Evolutionary conservation across 2,113 vertebrate genomes (phyloP).

Genomic region (Oxyura jamaicensis): DNA sequence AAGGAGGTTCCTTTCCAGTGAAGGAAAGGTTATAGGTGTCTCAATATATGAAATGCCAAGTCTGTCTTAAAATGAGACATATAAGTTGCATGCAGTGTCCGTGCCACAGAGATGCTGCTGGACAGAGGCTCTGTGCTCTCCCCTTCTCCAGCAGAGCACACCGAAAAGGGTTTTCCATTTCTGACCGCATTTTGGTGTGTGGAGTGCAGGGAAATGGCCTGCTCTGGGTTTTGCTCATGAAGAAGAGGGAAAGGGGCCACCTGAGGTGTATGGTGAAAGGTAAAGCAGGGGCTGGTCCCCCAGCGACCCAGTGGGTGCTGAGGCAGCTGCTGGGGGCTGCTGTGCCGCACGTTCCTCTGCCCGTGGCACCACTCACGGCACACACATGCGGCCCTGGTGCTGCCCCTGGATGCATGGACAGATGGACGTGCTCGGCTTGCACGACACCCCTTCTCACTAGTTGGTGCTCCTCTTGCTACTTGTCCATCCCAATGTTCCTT

Average conservation of each 20-base stretch:
- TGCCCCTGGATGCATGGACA: too few species aligned
- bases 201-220: neutral
- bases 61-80: neutral
- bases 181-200: neutral
- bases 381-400: too few species aligned
- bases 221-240: neutral
- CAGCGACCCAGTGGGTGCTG: too few species aligned
- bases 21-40: slow-evolving; percentile 23
- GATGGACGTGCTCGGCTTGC: too few species aligned
- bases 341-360: too few species aligned
- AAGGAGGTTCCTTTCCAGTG: neutral
- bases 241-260: slow-evolving; percentile 2
- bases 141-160: slow-evolving; percentile 12
- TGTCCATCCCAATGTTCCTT: neutral
- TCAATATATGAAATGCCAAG: neutral
- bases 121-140: neutral
- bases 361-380: too few species aligned
- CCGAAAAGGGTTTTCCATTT: neutral
- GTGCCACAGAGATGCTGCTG: neutral
- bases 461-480: neutral
- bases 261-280: neutral
- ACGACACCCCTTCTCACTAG: too few species aligned
- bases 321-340: too few species aligned
- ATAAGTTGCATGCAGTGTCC: neutral
- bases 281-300: neutral